phyloP scores from a whole-genome alignment of 2,113 vertebrate species.

The Puntigrus tetrazona region DNA sequence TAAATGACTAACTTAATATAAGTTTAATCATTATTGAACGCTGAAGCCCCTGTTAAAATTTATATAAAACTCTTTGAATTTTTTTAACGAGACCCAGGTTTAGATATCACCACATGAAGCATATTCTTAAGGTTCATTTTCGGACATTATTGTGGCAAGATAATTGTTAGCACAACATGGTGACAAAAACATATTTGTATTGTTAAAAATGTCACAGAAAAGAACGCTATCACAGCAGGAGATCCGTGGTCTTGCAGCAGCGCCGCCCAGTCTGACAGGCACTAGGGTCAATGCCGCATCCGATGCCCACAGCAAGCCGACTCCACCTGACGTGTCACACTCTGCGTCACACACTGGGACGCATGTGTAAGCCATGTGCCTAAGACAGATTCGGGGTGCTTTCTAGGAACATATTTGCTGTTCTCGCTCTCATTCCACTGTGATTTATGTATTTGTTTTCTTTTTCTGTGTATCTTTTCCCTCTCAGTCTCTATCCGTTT shows the following conservation, averaged over 20 bases:
- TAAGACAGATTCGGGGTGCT: constrained; percentile 35
- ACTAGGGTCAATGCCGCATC: constrained; percentile 31
- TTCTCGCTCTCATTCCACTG: neutral
- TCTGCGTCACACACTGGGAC: constrained; percentile 44
- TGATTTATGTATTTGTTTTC: neutral
- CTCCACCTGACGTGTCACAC: constrained; percentile 44
- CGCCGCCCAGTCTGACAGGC: constrained; percentile 15
- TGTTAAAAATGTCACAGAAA: neutral
- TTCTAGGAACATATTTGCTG: constrained; percentile 45
- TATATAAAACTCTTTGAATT: neutral
- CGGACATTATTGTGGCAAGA: neutral
- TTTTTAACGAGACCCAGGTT: neutral
- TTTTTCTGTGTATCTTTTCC: neutral
- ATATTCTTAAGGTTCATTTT: neutral
- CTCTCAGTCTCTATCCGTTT: neutral
- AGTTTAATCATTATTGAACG: neutral
- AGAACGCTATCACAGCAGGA: neutral
- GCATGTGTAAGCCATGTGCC: constrained; percentile 53
- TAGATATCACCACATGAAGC: neutral
- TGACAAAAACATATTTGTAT: neutral
- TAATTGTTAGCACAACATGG: neutral
- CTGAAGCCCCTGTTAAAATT: neutral
- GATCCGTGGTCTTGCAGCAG: neutral
- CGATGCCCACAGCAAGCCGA: neutral
- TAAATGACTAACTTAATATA: neutral